Percentiles rank a stretch among this genome's conserved stretches.
phyloP scores from a whole-genome alignment of 2,797 vertebrate species.

The Lophura swinhoii region DNA sequence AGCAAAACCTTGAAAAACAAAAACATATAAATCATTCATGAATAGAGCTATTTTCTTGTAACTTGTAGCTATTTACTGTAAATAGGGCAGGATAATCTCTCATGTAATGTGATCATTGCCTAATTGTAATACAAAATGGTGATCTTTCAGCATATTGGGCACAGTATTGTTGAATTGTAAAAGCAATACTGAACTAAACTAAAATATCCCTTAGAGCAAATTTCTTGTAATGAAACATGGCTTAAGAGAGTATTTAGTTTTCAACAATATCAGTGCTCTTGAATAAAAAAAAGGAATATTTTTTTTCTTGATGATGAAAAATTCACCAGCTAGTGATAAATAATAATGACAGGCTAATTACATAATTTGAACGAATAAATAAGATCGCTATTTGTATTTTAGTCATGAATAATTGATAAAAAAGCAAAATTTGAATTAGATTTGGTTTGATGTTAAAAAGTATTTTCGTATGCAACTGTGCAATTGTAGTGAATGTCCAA shows the following conservation, averaged over 20 bases:
- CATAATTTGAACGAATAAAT: not conserved
- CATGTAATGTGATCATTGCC: slow-evolving; percentile 65
- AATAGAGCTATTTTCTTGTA: slow-evolving; percentile 50
- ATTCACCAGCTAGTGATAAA: not conserved
- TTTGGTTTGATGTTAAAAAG: not conserved
- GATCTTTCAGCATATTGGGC: slow-evolving; percentile 28
- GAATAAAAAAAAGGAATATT: not conserved
- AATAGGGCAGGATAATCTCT: slow-evolving; percentile 66
- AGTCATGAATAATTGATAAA: not conserved
- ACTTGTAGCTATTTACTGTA: slow-evolving; percentile 69
- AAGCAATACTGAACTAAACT: slow-evolving; percentile 31
- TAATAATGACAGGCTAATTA: not conserved
- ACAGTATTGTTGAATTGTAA: slow-evolving; percentile 43
- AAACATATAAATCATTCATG: slow-evolving; percentile 69
- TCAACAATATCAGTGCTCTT: not conserved
- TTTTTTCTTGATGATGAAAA: not conserved
- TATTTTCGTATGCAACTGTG: not conserved
- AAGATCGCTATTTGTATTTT: not conserved
- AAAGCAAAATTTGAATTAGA: not conserved
- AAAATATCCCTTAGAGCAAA: slow-evolving; percentile 56
- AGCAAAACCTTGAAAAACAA: slow-evolving; percentile 54
- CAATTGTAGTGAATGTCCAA: not conserved
- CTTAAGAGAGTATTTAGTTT: slow-evolving; percentile 28
- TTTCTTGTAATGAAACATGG: slow-evolving; percentile 35
- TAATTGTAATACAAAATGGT: slow-evolving; percentile 54